These are phyloP conservation scores for Eupithecia subumbrata DNA, from an alignment of 2,888 invertebrate species.

Conservation along the genomic window DNA sequence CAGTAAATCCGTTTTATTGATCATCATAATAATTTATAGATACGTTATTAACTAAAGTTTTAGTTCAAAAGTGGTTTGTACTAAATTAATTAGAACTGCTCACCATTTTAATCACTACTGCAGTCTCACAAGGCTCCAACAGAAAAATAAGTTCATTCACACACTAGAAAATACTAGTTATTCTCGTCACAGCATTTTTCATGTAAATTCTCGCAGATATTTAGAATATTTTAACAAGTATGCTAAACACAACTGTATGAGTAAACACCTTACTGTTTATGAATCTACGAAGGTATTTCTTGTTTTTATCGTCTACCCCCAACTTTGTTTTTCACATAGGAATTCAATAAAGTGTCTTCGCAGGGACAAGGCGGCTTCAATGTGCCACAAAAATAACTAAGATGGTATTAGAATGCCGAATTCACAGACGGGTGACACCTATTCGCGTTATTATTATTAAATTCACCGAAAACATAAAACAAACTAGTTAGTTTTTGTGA, in stretches of 20 bases:
- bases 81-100: not conserved
- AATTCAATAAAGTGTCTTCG: not conserved
- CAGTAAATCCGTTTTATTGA: too few relatives aligned
- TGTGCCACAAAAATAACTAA: not conserved
- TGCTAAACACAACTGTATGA: not conserved
- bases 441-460: not conserved
- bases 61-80: not conserved
- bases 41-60: too few relatives aligned
- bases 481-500: not conserved
- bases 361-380: not conserved
- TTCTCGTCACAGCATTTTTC: not conserved
- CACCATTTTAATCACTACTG: not conserved
- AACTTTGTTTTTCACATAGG: not conserved
- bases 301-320: not conserved
- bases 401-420: not conserved
- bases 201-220: slow-evolving; percentile 1
- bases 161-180: not conserved
- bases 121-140: not conserved
- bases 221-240: not conserved
- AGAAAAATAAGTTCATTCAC: not conserved
- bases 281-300: not conserved
- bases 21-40: too few relatives aligned
- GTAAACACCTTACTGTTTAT: not conserved
- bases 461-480: not conserved
- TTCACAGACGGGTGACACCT: not conserved